Conservation (phyloP, 2,797 vertebrate species). For the Rousettus madagascariensis region DNA sequence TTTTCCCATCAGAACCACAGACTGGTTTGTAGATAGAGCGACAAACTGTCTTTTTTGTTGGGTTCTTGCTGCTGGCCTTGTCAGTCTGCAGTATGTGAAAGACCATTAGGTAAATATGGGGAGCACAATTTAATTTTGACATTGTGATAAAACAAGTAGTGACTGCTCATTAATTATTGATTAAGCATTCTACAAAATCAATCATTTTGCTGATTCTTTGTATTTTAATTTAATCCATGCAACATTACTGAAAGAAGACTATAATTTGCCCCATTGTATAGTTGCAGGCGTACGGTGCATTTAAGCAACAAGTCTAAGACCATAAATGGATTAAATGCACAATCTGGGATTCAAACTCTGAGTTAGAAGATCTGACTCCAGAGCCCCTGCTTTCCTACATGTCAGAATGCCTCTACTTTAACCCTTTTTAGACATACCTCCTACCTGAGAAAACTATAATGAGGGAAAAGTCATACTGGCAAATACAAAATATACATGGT, state of each 20-base stretch:
- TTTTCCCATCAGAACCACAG: slow-evolving; percentile 84
- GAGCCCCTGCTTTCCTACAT: background rate
- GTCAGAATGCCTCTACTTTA: background rate
- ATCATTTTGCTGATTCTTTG: background rate
- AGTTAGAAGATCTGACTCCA: background rate
- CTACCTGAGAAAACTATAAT: background rate
- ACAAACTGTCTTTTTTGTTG: slow-evolving; percentile 65
- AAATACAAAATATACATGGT: background rate
- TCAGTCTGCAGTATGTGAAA: slow-evolving; percentile 59
- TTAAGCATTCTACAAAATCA: background rate
- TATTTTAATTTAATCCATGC: background rate
- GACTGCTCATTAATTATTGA: background rate
- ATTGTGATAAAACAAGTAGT: background rate
- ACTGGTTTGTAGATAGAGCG: slow-evolving; percentile 76
- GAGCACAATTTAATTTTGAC: background rate
- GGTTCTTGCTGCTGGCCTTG: slow-evolving; percentile 54
- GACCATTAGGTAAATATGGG: background rate
- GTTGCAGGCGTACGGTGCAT: background rate
- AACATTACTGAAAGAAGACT: background rate
- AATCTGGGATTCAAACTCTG: background rate
- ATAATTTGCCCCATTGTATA: background rate
- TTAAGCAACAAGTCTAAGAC: background rate
- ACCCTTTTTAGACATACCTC: background rate
- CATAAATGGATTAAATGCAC: background rate
- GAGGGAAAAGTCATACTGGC: background rate